These are phyloP conservation scores for Sterna hirundo DNA, from an alignment of 2,113 vertebrate genomes.

Conservation along the genomic window DNA sequence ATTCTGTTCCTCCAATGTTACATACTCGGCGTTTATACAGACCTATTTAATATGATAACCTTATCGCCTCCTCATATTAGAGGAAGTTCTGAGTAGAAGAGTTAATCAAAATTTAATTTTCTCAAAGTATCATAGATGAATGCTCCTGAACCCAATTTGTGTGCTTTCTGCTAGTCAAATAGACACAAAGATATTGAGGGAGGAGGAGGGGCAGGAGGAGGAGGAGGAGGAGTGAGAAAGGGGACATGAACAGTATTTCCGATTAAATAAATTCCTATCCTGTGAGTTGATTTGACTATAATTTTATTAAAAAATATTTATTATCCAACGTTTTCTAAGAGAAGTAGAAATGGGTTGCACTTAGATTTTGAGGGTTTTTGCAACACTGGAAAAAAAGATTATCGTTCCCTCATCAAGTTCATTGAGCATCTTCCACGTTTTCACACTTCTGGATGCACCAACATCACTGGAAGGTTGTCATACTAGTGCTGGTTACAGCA, in stretches of 20 bases:
- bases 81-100: background rate
- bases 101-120: slow-evolving; percentile 49
- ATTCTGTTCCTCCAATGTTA: background rate
- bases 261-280: background rate
- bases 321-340: background rate
- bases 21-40: background rate
- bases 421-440: background rate
- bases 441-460: background rate
- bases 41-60: background rate
- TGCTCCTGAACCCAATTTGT: slow-evolving; percentile 18
- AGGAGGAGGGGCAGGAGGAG: background rate
- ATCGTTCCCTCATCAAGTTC: background rate
- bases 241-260: background rate
- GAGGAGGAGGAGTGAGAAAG: background rate
- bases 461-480: background rate
- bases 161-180: slow-evolving; percentile 9
- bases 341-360: background rate
- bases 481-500: background rate
- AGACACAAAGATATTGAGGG: background rate
- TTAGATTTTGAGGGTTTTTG: background rate
- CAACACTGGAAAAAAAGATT: background rate
- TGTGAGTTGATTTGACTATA: background rate
- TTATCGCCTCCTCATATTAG: background rate
- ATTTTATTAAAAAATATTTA: background rate
- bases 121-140: slow-evolving; percentile 1